Base-by-base conservation (phyloP, 2,113 vertebrate genomes). In the Tetrao urogallus region DNA sequence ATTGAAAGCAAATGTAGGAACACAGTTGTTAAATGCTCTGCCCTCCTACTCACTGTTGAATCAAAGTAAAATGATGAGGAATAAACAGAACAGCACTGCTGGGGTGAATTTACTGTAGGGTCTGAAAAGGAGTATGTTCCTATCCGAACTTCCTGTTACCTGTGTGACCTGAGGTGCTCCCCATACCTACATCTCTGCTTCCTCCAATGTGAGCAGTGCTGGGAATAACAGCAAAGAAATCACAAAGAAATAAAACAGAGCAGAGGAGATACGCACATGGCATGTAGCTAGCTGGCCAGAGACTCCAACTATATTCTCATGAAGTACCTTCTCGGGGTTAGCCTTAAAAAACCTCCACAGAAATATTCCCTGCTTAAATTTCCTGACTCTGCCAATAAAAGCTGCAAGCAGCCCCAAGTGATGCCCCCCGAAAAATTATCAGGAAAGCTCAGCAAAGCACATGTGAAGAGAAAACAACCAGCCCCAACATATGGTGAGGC, bases 1-100 rank as follows among this genome's bases (percentile, higher is more conserved):
- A 96, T 80, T 65, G 1, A 15, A 89, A 95, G 85, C 86, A 93
- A 96, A 94, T 92, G 90, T 61, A 92, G 67, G 70, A 82, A 79
- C 50, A 15, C 0, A 0, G 27, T 36, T 45, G 30, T 89, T 47
- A 87, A 95, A 85, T 1, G 6, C 27, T 82, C 60, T 82, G 36
- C 32, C 63, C 34, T 89, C 85, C 58, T 69, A 70, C 54, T n/a
- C 63, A 32, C 24, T 58, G 20, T 27, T 34, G 88, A 95, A 89
- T 48, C 64, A 88, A 80, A 83, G 63, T n/a, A 75, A 40, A 86
- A 15, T 52, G 86, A 88, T 73, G 71, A 83, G 61, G 58, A 77
- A 83, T n/a, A 88, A 92, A 83, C 21, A 81, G 22, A 65, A 88
- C 77, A 81, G 30, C 27, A 32, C 19, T 64, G 28, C 67, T 83